These are phyloP conservation scores for Manis crassicaudata DNA, from an alignment of 2,797 vertebrate species.

Conservation along the genomic window DNA sequence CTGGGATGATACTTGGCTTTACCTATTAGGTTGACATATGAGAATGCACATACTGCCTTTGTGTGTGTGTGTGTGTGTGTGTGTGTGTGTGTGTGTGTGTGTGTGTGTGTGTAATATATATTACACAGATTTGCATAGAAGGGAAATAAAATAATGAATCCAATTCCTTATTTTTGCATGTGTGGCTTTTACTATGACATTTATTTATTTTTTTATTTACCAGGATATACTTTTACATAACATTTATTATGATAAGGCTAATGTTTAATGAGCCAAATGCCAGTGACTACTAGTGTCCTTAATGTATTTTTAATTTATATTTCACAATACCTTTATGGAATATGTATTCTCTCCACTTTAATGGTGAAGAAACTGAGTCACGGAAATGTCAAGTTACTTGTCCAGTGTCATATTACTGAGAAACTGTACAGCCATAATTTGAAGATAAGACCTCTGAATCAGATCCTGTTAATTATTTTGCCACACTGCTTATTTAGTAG, in stretches of 20 bases:
- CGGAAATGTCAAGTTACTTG: neutral
- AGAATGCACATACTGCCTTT: neutral
- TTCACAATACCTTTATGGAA: neutral
- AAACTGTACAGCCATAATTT: neutral
- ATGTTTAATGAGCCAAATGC: neutral
- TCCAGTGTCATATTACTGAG: neutral
- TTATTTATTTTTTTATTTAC: no score
- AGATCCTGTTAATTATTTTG: conserved; percentile 32
- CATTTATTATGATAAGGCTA: neutral
- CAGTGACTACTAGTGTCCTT: neutral
- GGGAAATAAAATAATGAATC: neutral
- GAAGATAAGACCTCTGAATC: neutral
- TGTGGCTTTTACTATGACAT: neutral
- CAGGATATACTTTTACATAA: no score
- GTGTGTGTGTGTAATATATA: no score
- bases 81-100: no score
- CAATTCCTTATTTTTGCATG: neutral
- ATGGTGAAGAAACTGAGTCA: neutral
- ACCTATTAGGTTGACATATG: neutral
- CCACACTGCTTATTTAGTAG: neutral
- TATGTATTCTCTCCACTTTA: neutral
- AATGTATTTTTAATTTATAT: neutral
- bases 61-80: no score
- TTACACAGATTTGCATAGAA: neutral
- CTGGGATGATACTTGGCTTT: neutral